Percentiles rank a stretch among this genome's conserved stretches.
phyloP scores from a whole-genome alignment of 2,797 vertebrate species.

The Xiphorhynchus erythropygius region DNA sequence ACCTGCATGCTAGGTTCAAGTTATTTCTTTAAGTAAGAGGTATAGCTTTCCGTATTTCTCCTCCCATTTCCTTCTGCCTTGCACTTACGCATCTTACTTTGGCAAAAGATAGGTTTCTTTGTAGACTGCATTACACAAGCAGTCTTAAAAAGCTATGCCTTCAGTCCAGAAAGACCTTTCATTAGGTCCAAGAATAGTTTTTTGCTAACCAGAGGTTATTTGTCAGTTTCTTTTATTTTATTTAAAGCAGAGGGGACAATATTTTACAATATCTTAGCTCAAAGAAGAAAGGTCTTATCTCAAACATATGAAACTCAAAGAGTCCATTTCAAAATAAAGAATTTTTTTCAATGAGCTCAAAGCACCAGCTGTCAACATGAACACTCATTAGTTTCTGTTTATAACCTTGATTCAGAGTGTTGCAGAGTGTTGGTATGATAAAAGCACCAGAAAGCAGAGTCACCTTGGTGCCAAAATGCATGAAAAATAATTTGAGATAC shows the following conservation, averaged over 20 bases:
- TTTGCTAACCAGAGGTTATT: neutral
- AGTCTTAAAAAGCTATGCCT: neutral
- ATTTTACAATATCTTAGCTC: neutral
- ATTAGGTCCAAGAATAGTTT: neutral
- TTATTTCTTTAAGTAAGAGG: neutral
- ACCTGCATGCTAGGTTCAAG: neutral
- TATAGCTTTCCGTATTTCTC: neutral
- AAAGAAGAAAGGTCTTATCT: neutral
- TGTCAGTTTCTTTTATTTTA: neutral
- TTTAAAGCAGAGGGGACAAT: neutral
- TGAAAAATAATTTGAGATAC: neutral
- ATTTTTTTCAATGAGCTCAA: neutral
- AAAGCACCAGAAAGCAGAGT: neutral
- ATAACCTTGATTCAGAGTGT: neutral
- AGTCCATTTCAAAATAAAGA: neutral
- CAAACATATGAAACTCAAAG: neutral
- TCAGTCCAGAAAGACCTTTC: neutral
- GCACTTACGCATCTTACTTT: neutral
- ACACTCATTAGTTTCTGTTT: neutral
- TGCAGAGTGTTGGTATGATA: neutral
- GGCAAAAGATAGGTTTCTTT: neutral
- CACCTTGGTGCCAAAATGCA: neutral
- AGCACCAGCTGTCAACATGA: neutral
- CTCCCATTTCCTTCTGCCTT: conserved; percentile 2
- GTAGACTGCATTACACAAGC: neutral